A percentile compares a stretch with the other conserved stretches of the same genome.
phyloP scores from a whole-genome alignment of 2,888 invertebrate species.

The Megalurothrips usitatus region DNA sequence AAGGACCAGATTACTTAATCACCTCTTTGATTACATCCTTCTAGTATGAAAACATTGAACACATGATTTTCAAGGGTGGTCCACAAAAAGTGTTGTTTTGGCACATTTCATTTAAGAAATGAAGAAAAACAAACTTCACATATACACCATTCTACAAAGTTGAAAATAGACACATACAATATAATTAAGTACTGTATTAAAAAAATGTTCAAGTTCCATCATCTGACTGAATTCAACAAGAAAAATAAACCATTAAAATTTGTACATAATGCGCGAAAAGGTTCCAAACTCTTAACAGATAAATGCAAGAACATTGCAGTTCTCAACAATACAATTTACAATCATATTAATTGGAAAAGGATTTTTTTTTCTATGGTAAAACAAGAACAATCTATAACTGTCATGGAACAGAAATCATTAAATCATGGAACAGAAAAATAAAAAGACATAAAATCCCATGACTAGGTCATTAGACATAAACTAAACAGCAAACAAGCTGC shows the following conservation, averaged over 20 bases:
- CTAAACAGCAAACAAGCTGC: conserved; percentile 5
- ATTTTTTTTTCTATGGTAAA: not conserved
- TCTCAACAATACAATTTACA: not conserved
- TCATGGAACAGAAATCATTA: not conserved
- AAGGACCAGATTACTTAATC: too few relatives aligned
- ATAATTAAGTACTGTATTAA: not conserved
- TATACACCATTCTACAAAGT: not conserved
- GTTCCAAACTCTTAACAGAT: not conserved
- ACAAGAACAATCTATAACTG: not conserved
- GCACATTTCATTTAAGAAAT: not conserved
- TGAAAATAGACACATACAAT: not conserved
- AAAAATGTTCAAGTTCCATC: not conserved
- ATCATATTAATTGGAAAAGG: not conserved
- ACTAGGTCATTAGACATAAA: conserved; percentile 1
- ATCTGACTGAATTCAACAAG: conserved; percentile 1
- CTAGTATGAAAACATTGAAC: too few relatives aligned
- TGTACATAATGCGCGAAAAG: not conserved
- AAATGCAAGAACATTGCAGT: not conserved
- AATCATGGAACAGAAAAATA: not conserved
- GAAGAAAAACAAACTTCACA: not conserved
- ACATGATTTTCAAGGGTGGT: too few relatives aligned
- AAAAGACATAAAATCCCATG: conserved; percentile 13
- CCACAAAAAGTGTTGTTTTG: not conserved
- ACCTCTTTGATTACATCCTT: too few relatives aligned
- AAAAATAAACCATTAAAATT: conserved; percentile 1